Conservation (phyloP, 2,113 vertebrate species). For the Tachysurus vachellii region DNA sequence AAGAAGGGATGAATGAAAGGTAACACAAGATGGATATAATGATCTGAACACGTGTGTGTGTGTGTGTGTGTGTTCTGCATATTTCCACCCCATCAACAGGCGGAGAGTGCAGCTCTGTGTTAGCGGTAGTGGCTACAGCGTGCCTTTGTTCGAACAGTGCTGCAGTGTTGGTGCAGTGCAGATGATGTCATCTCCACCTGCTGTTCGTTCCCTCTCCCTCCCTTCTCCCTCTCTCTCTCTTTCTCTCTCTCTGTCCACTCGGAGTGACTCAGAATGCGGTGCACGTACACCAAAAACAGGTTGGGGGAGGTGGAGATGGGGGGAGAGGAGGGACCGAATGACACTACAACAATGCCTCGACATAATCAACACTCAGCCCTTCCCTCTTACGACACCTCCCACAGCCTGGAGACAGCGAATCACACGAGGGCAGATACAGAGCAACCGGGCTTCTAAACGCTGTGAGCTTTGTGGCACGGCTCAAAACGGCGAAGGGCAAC, state of each 20-base stretch:
- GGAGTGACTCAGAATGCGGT: constrained; percentile 61
- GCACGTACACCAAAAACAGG: constrained; percentile 51
- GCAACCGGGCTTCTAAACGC: constrained; percentile 44
- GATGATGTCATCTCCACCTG: constrained; percentile 75
- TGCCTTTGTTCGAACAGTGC: constrained; percentile 65
- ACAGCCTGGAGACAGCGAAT: constrained; percentile 55
- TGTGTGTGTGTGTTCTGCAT: constrained; percentile 33
- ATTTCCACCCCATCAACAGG: constrained; percentile 34
- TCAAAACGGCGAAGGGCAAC: constrained; percentile 36
- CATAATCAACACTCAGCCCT: constrained; percentile 59
- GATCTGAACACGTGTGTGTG: background rate
- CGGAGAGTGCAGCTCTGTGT: constrained; percentile 27
- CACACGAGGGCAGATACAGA: constrained; percentile 38
- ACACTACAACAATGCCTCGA: constrained; percentile 53
- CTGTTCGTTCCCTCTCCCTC: constrained; percentile 62
- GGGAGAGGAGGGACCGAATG: constrained; percentile 50
- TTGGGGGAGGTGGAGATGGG: constrained; percentile 49
- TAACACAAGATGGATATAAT: background rate
- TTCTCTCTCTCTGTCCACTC: constrained; percentile 54
- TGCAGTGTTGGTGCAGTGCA: constrained; percentile 76
- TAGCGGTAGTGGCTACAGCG: constrained; percentile 51
- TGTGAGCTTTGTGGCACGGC: constrained; percentile 46
- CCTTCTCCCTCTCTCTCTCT: constrained; percentile 50
- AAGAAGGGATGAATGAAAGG: background rate
- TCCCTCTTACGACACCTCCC: constrained; percentile 48